Conservation (phyloP, 92 coral and sea anemone genomes). For the Siderastrea siderea region DNA sequence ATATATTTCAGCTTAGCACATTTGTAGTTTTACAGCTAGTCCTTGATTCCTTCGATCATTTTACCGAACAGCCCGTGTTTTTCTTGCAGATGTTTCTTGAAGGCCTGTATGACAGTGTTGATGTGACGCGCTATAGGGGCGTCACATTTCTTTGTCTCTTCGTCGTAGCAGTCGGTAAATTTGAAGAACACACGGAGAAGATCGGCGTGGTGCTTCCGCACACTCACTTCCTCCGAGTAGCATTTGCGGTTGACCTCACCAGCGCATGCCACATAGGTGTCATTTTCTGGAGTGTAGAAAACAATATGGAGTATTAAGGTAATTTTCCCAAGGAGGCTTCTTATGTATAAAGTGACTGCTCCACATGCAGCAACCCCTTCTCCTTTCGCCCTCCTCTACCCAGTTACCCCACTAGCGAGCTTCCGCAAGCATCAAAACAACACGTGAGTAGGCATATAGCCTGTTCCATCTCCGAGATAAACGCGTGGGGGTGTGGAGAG, state of each 20-base stretch:
- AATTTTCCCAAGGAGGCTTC: too few species aligned
- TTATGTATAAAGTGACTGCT: too few species aligned
- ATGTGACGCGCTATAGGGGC: background rate
- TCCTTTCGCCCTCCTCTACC: too few species aligned
- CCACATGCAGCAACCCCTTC: too few species aligned
- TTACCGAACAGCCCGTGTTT: background rate
- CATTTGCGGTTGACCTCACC: background rate
- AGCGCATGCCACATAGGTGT: background rate
- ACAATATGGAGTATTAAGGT: background rate
- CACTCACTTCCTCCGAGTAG: background rate
- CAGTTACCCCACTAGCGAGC: too few species aligned
- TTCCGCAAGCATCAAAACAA: too few species aligned
- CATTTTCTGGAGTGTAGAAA: conserved; percentile 1
- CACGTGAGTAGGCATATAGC: too few species aligned
- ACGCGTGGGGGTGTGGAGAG: too few species aligned
- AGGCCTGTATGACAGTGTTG: background rate
- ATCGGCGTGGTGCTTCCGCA: background rate
- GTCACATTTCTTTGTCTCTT: background rate
- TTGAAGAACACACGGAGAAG: background rate
- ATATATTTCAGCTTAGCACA: too few species aligned
- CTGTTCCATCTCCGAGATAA: too few species aligned
- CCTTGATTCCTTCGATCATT: background rate
- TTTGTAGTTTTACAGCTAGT: too few species aligned
- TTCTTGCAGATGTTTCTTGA: background rate
- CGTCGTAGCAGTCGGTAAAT: background rate